Conservation (phyloP, 1,140 invertebrate species). For the Drosophila mojavensis region DNA sequence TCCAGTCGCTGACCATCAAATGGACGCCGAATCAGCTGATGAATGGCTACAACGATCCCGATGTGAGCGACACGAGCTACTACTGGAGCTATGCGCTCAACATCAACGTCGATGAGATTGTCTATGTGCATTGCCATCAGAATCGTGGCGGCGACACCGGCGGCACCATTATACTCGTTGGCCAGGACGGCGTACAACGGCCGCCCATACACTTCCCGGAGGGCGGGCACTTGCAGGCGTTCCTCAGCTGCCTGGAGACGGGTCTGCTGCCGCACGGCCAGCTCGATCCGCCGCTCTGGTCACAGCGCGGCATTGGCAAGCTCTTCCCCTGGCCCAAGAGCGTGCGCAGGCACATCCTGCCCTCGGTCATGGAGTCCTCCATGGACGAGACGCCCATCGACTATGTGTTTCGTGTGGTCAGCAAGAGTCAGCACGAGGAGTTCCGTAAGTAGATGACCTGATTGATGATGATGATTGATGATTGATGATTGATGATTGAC, state of each 20-base stretch:
- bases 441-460: conserved; percentile 86
- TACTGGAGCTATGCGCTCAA: conserved; percentile 97
- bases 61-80: conserved; percentile 89
- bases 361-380: conserved; percentile 86
- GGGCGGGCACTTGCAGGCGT: conserved; percentile 94
- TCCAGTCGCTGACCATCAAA: conserved; percentile 89
- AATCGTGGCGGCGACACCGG: conserved; percentile 89
- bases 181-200: conserved; percentile 96
- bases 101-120: conserved; percentile 94
- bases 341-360: conserved; percentile 86
- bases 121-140: conserved; percentile 97
- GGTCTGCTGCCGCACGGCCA: conserved; percentile 93
- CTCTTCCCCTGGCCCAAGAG: conserved; percentile 90
- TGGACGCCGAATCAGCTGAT: conserved; percentile 97
- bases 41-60: conserved; percentile 91
- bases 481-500: too few species aligned
- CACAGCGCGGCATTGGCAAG: conserved; percentile 91
- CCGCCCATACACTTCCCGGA: conserved; percentile 97
- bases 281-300: conserved; percentile 96
- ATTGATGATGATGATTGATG: too few species aligned
- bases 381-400: conserved; percentile 89
- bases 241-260: conserved; percentile 95
- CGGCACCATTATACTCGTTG: conserved; percentile 95
- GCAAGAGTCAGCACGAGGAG: conserved; percentile 90
- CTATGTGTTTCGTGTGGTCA: conserved; percentile 96